phyloP scores from a whole-genome alignment of 2,113 vertebrate species.

The Peromyscus leucopus region DNA sequence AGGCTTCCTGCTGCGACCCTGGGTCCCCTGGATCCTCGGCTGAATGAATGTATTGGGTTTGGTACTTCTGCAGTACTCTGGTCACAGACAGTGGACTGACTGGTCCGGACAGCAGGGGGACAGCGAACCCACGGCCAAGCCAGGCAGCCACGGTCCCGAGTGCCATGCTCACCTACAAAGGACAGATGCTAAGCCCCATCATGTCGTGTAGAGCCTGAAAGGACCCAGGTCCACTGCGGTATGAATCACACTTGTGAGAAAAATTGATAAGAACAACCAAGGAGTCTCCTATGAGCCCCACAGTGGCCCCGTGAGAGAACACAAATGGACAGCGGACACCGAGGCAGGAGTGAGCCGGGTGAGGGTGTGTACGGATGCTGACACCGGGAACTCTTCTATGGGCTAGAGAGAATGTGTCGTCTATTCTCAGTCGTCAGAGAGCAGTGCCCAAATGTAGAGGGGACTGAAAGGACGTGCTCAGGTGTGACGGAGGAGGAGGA shows the following conservation, averaged over 20 bases:
- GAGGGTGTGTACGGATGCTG: rapidly evolving
- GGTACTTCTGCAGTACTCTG: neutral
- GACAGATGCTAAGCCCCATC: too few relatives aligned
- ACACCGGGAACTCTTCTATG: too few relatives aligned
- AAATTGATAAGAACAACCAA: rapidly evolving
- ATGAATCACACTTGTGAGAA: neutral
- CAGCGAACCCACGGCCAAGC: rapidly evolving
- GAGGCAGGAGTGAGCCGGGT: rapidly evolving
- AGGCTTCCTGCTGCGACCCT: neutral
- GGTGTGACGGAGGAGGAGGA: rapidly evolving
- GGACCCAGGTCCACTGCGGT: neutral
- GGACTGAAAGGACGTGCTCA: rapidly evolving
- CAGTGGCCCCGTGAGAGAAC: rapidly evolving
- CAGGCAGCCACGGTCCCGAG: rapidly evolving
- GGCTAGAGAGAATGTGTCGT: rapidly evolving
- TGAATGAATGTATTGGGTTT: neutral
- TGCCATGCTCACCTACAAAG: rapidly evolving
- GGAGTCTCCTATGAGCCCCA: neutral
- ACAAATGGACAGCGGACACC: rapidly evolving
- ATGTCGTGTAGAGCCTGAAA: rapidly evolving
- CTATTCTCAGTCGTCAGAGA: neutral
- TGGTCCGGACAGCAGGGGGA: neutral
- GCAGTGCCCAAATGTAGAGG: neutral
- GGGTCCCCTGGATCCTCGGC: neutral
- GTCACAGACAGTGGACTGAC: neutral